A percentile compares a stretch with the other conserved stretches of the same genome.
Conservation (phyloP, 1,140 invertebrate species). For the Leptopilina clavipes region DNA sequence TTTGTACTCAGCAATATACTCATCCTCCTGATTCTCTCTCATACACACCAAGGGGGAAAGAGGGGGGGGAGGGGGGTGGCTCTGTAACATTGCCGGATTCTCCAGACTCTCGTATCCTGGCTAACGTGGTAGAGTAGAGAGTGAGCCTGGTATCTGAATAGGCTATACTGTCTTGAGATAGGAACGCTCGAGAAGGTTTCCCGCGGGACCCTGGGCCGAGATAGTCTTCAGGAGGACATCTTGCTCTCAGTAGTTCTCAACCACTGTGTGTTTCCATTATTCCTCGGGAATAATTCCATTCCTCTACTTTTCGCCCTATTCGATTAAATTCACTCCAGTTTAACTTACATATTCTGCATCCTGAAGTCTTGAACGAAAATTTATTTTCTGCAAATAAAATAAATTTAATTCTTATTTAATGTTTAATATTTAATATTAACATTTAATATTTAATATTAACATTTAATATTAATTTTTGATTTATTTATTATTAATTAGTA, state of each 20-base stretch:
- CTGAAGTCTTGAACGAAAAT: no score
- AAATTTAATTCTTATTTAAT: no score
- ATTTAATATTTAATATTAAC: no score
- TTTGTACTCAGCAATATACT: conserved; percentile 60
- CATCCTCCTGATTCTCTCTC: conserved; percentile 50
- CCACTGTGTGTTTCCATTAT: conserved; percentile 43
- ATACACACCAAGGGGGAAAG: no score
- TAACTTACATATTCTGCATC: no score
- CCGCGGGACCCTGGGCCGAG: conserved; percentile 70
- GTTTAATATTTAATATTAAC: no score
- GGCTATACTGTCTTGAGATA: conserved; percentile 73
- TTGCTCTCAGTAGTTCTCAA: conserved; percentile 66
- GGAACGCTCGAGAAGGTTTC: conserved; percentile 70
- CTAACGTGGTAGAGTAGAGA: conserved; percentile 65
- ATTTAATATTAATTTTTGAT: no score
- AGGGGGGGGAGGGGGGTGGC: conserved; percentile 54
- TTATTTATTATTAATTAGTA: no score
- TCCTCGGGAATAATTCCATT: background rate
- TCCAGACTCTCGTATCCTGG: conserved; percentile 54
- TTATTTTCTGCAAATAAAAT: no score
- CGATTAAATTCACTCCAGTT: no score
- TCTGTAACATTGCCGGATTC: conserved; percentile 61
- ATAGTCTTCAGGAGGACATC: conserved; percentile 74
- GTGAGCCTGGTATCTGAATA: conserved; percentile 72
- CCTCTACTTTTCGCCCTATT: background rate